phyloP scores from a whole-genome alignment of 1,140 invertebrate species.

The Palaemon carinicauda region DNA sequence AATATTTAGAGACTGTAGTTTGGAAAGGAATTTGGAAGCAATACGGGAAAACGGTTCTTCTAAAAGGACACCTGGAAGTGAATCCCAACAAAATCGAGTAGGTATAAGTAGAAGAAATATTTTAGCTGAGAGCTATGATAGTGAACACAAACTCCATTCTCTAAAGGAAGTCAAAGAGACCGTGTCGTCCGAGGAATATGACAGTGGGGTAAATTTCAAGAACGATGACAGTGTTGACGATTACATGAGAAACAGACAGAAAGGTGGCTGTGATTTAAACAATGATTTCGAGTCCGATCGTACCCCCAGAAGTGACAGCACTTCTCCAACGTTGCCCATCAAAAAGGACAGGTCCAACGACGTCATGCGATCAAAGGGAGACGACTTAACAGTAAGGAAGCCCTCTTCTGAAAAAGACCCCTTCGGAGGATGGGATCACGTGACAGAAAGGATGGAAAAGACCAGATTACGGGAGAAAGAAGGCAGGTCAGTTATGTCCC shows the following conservation, averaged over 20 bases:
- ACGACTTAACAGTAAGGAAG: slow-evolving; percentile 17
- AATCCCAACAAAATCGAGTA: background rate
- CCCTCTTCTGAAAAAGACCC: slow-evolving; percentile 18
- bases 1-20: slow-evolving; percentile 29
- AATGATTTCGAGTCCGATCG: slow-evolving; percentile 29
- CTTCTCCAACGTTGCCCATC: slow-evolving; percentile 24
- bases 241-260: slow-evolving; percentile 40
- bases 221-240: slow-evolving; percentile 54
- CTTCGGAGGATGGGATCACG: slow-evolving; percentile 22
- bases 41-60: background rate
- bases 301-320: slow-evolving; percentile 27
- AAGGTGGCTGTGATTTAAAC: slow-evolving; percentile 29
- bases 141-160: slow-evolving; percentile 39
- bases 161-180: slow-evolving; percentile 32
- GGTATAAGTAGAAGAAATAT: slow-evolving; percentile 16
- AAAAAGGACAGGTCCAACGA: background rate
- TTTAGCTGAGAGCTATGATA: background rate
- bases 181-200: slow-evolving; percentile 56
- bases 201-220: slow-evolving; percentile 58
- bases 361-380: background rate
- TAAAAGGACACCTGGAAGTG: slow-evolving; percentile 11
- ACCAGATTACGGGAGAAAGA: slow-evolving; percentile 10
- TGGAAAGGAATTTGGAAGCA: slow-evolving; percentile 38
- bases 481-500: background rate
- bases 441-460: background rate